These are phyloP conservation scores for Drosophila algonquin DNA, from an alignment of 2,888 invertebrate genomes.

Conservation along the genomic window DNA sequence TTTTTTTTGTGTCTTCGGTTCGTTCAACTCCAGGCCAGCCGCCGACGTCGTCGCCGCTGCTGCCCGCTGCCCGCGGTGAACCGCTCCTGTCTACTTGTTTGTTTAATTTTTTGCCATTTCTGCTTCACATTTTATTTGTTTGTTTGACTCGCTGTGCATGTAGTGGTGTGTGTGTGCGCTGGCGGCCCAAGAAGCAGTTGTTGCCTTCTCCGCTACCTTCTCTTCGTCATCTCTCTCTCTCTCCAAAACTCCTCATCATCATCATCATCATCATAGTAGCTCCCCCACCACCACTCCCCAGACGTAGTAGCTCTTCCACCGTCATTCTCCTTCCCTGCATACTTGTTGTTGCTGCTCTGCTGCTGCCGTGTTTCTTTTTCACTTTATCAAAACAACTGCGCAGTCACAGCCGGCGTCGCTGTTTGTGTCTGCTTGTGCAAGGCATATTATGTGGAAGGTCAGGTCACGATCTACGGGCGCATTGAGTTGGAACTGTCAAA, in stretches of 20 bases:
- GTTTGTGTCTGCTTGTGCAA: constrained; percentile 32
- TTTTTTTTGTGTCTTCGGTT: constrained; percentile 59
- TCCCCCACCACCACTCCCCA: background rate
- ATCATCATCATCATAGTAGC: constrained; percentile 4
- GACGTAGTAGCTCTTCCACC: constrained; percentile 9
- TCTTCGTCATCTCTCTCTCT: constrained; percentile 26
- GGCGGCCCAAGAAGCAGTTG: constrained; percentile 58
- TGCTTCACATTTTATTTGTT: constrained; percentile 83
- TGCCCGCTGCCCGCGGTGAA: constrained; percentile 52
- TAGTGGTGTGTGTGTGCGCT: constrained; percentile 58
- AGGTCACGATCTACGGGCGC: background rate
- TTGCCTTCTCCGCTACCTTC: constrained; percentile 28
- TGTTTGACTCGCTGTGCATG: constrained; percentile 80
- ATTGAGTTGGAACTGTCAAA: too few species aligned
- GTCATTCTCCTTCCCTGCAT: constrained; percentile 1
- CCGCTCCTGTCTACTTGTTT: constrained; percentile 82
- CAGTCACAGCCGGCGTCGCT: constrained; percentile 36
- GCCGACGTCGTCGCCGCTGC: constrained; percentile 6
- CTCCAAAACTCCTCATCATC: background rate
- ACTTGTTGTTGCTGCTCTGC: constrained; percentile 17
- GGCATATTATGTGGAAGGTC: background rate
- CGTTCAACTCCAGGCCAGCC: constrained; percentile 63
- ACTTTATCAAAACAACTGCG: constrained; percentile 59
- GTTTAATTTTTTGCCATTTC: constrained; percentile 83
- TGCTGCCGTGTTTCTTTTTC: constrained; percentile 44